Base-by-base conservation (phyloP, 2,888 invertebrate genomes). In the Netelia fuscicornis region DNA sequence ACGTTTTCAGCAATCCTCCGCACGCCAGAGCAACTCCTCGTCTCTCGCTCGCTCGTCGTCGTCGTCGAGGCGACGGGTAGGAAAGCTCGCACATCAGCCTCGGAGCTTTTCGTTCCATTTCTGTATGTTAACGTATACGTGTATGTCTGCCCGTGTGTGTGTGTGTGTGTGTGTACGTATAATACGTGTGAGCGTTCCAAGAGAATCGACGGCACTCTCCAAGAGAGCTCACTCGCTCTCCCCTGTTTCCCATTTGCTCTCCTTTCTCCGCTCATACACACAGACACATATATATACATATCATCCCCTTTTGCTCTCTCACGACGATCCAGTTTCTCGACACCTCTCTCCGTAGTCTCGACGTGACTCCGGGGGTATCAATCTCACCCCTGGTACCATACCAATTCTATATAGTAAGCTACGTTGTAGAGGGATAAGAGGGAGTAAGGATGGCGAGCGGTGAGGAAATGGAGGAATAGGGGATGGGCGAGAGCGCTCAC, bases 291-390 rank as follows among this genome's bases (percentile, higher is more conserved):
- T 8, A 54, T 13, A n/a, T n/a, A n/a, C 13, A 64, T 58, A 54
- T 60, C 9, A 30, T 68, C 13, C 54, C 25, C 65, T 58, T 70
- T 81, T 30, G 75, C 68, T 86, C 86, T 79, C 67, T 56, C 58
- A 70, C 71, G 88, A 87, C 88, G 90, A 92, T 92, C 88, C 90
- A 88, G 90, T 91, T 92, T 89, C 91, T 89, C 92, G 90, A 91
- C 92, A 91, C 92, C 91, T 88, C 89, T 87, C 88, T 87, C 76
- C 86, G 88, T 85, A 86, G 87, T 86, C 86, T 87, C 91, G 90
- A 91, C 91, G 92, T 92, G 91, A 91, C 92, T 92, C 88, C 85
- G 88, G n/a, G 86, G 90, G 90, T 92, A 92, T 92, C 92, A 92
- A 92, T 92, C 92, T 92, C 91, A 85, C 89, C 90, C 90, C 89